Evolutionary conservation across 2,797 vertebrate species (phyloP).

Genomic region (Myotis myotis): DNA sequence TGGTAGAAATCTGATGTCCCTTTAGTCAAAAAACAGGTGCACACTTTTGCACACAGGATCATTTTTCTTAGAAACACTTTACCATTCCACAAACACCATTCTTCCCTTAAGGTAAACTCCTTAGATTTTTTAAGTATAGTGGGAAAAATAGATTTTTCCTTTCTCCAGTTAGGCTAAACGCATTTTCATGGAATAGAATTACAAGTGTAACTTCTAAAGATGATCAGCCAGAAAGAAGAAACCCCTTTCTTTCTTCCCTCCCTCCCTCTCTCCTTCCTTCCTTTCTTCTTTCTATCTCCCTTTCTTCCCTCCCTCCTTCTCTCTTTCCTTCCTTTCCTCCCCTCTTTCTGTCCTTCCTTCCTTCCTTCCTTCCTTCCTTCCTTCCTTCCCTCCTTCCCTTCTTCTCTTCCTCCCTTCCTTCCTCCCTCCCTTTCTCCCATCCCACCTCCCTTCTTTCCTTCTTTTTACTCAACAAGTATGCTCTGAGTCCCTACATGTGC

Average conservation of each 20-base stretch:
- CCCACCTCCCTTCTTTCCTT: no score
- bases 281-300: no score
- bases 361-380: neutral
- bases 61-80: constrained; percentile 12
- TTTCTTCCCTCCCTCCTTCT: fast-evolving
- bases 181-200: neutral
- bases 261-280: fast-evolving
- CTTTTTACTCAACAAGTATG: neutral
- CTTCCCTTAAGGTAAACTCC: neutral
- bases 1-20: neutral
- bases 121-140: neutral
- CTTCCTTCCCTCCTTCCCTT: fast-evolving
- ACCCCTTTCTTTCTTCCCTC: fast-evolving
- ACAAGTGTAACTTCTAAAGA: neutral
- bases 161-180: neutral
- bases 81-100: neutral
- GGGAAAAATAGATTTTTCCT: neutral
- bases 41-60: neutral
- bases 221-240: neutral
- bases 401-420: fast-evolving
- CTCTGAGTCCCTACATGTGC: neutral
- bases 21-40: neutral
- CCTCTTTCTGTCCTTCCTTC: fast-evolving
- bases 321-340: fast-evolving
- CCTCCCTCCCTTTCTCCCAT: fast-evolving